Conservation (phyloP, 2,888 invertebrate species). For the Drosophila anceps region DNA sequence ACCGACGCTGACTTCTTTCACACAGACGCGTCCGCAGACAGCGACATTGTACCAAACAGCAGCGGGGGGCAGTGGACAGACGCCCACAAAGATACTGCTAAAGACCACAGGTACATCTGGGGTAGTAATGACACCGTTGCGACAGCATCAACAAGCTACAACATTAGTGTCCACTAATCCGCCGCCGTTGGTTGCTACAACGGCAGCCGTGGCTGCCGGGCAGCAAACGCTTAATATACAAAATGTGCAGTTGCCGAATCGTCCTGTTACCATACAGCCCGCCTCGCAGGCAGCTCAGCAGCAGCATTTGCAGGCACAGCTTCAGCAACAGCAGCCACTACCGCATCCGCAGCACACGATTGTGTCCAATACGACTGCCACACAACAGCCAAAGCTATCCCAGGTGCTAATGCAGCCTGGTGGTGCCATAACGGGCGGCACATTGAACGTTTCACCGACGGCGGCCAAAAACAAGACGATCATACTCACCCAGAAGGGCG, state of each 20-base stretch:
- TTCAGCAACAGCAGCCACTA: slow-evolving; percentile 84
- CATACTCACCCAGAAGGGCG: slow-evolving; percentile 84
- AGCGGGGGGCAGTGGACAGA: slow-evolving; percentile 73
- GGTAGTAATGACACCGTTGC: slow-evolving; percentile 82
- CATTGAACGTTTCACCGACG: slow-evolving; percentile 75
- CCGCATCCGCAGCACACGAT: slow-evolving; percentile 83
- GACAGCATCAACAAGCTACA: slow-evolving; percentile 68
- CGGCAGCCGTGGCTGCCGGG: slow-evolving; percentile 61
- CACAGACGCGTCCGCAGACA: slow-evolving; percentile 80
- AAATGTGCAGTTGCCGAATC: slow-evolving; percentile 84
- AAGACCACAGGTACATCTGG: slow-evolving; percentile 85
- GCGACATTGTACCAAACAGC: slow-evolving; percentile 82
- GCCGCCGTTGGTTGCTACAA: slow-evolving; percentile 84
- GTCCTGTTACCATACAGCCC: slow-evolving; percentile 85
- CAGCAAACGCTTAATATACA: slow-evolving; percentile 84
- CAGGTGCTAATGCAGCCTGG: slow-evolving; percentile 84
- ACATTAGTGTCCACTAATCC: slow-evolving; percentile 81
- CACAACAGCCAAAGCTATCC: slow-evolving; percentile 85
- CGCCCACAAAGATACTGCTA: slow-evolving; percentile 84
- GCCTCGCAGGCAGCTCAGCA: slow-evolving; percentile 85
- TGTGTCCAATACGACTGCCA: slow-evolving; percentile 84
- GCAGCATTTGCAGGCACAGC: slow-evolving; percentile 84
- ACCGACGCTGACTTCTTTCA: slow-evolving; percentile 83
- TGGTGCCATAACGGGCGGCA: slow-evolving; percentile 60
- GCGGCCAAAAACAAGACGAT: slow-evolving; percentile 84